Conservation (phyloP, 2,888 invertebrate species). For the Netelia virgata region DNA sequence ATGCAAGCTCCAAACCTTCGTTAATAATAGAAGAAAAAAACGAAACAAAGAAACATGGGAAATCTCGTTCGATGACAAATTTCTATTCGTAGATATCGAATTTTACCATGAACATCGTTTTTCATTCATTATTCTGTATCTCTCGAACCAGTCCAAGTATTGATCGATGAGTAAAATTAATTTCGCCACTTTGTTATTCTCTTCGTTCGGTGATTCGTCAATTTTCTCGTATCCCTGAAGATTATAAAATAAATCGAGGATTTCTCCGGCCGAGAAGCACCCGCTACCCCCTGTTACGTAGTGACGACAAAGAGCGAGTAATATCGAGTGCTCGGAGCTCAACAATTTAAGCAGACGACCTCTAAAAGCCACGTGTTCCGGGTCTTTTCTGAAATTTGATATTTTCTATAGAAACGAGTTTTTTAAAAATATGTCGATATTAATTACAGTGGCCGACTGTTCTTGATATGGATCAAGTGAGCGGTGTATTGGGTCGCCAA, state of each 20-base stretch:
- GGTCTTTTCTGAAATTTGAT: constrained; percentile 11
- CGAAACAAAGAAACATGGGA: neutral
- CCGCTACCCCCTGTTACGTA: constrained; percentile 55
- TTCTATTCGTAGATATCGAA: neutral
- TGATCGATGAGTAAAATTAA: constrained; percentile 68
- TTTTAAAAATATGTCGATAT: neutral
- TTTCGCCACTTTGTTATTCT: constrained; percentile 64
- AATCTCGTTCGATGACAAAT: constrained; percentile 2
- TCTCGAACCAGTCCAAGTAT: constrained; percentile 69
- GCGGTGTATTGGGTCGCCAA: constrained; percentile 65
- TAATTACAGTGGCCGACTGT: constrained; percentile 35
- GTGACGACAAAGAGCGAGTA: constrained; percentile 67
- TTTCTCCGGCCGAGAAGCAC: constrained; percentile 67
- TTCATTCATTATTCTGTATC: constrained; percentile 56
- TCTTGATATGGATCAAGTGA: constrained; percentile 62
- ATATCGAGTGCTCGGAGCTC: constrained; percentile 67
- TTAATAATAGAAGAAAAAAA: constrained; percentile 3
- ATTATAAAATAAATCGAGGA: constrained; percentile 67
- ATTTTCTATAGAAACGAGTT: neutral
- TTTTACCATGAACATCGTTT: constrained; percentile 64
- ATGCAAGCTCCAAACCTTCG: constrained; percentile 67
- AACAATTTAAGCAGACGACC: constrained; percentile 65
- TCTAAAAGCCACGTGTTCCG: constrained; percentile 58
- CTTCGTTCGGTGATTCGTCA: constrained; percentile 53
- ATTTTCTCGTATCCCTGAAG: constrained; percentile 28